Evolutionary conservation across 1,140 invertebrate genomes (phyloP), one percentile per base, ranked within the genome.

Genomic region (Glomeris maerens): DNA sequence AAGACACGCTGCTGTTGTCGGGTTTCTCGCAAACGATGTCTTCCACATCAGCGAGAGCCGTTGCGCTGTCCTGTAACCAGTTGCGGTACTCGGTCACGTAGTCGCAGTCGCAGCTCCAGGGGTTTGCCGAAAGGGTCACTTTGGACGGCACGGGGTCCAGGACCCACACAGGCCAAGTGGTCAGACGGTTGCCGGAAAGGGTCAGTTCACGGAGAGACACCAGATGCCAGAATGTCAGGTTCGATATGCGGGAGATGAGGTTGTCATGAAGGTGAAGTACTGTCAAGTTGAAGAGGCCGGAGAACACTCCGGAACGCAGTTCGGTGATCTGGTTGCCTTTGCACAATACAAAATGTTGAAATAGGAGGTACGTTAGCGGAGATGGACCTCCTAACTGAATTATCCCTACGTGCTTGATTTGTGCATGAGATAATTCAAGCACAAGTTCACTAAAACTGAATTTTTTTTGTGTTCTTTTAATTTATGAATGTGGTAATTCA

Each of bases 71-170:
- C 25, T 20, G 25, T 7, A 13, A 48, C 27, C 10, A 48, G 4
- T 20, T 48, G 5, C 29, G 3, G 40, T 7, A 48, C 40, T 48
- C 5, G 4, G n/a, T 42, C 3, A n/a, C 17, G 4, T 3, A 42
- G 7, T 48, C 47, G 47, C 47, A 48, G 4, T 48, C 29, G 22
- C 47, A 48, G 5, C 17, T 39, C 47, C 47, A 48, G 21, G 47
- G 47, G 21, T 48, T 48, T 20, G 31, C 14, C 3, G 3, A 5
- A 17, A 48, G 5, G 14, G 5, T 48, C n/a, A 48, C 21, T 21
- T 42, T 5, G 5, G 4, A 17, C 4, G 3, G 3, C 3, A 27
- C 13, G 4, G 10, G 7, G 17, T 45, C 3, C 5, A 48, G 25
- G 3, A 13, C 14, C 13, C 29, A 21, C 3, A 42, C 17, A 5